Percentiles rank a stretch among this genome's conserved stretches.
Evolutionary conservation across 2,888 invertebrate genomes (phyloP).

Genomic region (Rhodophaea formosa): DNA sequence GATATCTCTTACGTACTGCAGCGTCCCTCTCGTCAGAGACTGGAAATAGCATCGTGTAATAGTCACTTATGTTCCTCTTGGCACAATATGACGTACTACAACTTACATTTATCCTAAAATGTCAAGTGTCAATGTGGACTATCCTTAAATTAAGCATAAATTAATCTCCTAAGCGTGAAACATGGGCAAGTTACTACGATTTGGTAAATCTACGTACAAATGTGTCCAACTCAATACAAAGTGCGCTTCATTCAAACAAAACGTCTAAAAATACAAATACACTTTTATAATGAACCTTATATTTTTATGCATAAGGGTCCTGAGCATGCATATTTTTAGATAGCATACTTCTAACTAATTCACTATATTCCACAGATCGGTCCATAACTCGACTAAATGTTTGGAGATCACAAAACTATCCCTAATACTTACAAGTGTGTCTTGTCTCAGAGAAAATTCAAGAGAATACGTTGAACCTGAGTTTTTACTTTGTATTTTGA

Average conservation of each 20-base stretch:
- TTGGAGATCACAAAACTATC: conserved; percentile 74
- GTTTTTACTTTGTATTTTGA: too few species aligned
- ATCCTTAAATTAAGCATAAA: conserved; percentile 27
- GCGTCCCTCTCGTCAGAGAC: too few species aligned
- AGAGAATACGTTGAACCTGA: too few species aligned
- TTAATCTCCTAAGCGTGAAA: conserved; percentile 41
- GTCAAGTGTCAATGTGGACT: conserved; percentile 29
- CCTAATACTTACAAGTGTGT: conserved; percentile 57
- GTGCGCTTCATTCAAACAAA: conserved; percentile 32
- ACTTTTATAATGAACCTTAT: neutral
- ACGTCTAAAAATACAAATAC: conserved; percentile 10
- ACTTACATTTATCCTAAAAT: neutral
- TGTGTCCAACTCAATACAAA: conserved; percentile 39
- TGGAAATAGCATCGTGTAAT: too few species aligned
- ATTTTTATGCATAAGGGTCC: neutral
- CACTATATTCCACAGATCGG: conserved; percentile 47
- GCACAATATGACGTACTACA: too few species aligned
- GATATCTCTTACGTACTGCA: too few species aligned
- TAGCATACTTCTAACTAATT: neutral
- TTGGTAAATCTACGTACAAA: conserved; percentile 31
- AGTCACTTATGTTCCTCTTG: too few species aligned
- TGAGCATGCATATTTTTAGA: neutral
- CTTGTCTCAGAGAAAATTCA: conserved; percentile 9
- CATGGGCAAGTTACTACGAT: conserved; percentile 36
- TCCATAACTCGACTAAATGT: conserved; percentile 59